These are phyloP conservation scores for Limnothrissa miodon DNA, from an alignment of 2,113 vertebrate genomes.

Conservation along the genomic window DNA sequence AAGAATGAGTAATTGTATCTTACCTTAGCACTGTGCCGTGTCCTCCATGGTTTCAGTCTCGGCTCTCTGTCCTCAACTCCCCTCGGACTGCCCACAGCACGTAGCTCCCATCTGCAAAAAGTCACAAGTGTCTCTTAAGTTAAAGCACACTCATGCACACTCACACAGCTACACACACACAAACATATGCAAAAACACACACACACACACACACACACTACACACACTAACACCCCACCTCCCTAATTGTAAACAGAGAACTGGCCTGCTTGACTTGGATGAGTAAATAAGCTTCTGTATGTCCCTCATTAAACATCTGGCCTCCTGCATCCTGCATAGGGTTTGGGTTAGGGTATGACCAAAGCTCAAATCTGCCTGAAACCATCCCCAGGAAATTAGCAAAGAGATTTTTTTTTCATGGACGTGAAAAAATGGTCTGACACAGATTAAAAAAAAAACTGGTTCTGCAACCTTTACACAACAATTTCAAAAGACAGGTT, in stretches of 20 bases:
- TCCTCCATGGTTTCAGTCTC: neutral
- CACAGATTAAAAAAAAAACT: slow-evolving; percentile 56
- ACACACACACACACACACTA: neutral
- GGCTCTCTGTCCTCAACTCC: slow-evolving; percentile 19
- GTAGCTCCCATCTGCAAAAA: slow-evolving; percentile 53
- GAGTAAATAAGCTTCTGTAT: slow-evolving; percentile 34
- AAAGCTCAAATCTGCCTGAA: neutral
- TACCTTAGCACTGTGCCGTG: neutral
- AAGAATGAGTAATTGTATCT: neutral
- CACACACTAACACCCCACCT: slow-evolving; percentile 41
- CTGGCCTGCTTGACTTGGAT: slow-evolving; percentile 17
- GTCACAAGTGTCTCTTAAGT: slow-evolving; percentile 46
- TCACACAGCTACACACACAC: neutral
- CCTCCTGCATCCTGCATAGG: slow-evolving; percentile 6
- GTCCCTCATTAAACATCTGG: slow-evolving; percentile 28
- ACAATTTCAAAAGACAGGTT: neutral
- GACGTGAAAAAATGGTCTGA: slow-evolving; percentile 25
- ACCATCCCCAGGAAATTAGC: neutral
- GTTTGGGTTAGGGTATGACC: neutral
- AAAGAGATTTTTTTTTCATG: slow-evolving; percentile 29
- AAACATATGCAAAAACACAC: neutral
- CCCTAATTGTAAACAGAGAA: slow-evolving; percentile 45
- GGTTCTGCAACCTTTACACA: slow-evolving; percentile 60
- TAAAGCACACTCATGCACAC: slow-evolving; percentile 8
- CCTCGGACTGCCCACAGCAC: slow-evolving; percentile 34